These are phyloP conservation scores for Conus betulinus DNA, from an alignment of 1,140 invertebrate species.

Conservation along the genomic window DNA sequence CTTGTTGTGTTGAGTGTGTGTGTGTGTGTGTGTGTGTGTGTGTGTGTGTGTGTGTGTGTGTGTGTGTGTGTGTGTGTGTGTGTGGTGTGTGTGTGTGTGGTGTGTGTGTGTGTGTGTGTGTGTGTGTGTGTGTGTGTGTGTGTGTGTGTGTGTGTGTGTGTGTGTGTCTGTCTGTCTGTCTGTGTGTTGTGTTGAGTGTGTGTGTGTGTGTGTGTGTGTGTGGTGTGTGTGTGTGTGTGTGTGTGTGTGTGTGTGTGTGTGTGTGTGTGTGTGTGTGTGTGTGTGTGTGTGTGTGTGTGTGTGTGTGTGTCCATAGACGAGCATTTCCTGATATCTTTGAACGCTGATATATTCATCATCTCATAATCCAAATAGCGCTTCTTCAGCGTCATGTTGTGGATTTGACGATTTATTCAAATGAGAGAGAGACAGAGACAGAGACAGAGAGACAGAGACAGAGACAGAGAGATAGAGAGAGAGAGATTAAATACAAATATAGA, in stretches of 20 bases:
- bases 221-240: not conserved
- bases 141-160: conserved; percentile 6
- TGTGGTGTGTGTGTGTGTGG: not conserved
- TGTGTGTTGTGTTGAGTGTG: not conserved
- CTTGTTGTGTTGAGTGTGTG: not conserved
- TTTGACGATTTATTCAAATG: too few species aligned
- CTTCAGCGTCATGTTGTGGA: too few species aligned
- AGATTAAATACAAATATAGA: too few species aligned
- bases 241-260: not conserved
- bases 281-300: too few species aligned
- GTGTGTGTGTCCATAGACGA: too few species aligned
- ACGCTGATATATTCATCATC: too few species aligned
- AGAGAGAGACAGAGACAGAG: too few species aligned
- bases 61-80: not conserved
- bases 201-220: not conserved
- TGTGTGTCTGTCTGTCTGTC: not conserved
- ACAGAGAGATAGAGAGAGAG: too few species aligned
- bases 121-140: not conserved
- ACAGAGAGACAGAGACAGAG: too few species aligned
- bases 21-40: not conserved
- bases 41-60: not conserved
- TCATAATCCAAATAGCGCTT: too few species aligned
- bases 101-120: too few species aligned
- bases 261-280: not conserved
- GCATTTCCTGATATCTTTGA: too few species aligned